Evolutionary conservation across 1,140 invertebrate genomes (phyloP), one percentile per base, ranked within the genome.

Genomic region (Drosophila orena): DNA sequence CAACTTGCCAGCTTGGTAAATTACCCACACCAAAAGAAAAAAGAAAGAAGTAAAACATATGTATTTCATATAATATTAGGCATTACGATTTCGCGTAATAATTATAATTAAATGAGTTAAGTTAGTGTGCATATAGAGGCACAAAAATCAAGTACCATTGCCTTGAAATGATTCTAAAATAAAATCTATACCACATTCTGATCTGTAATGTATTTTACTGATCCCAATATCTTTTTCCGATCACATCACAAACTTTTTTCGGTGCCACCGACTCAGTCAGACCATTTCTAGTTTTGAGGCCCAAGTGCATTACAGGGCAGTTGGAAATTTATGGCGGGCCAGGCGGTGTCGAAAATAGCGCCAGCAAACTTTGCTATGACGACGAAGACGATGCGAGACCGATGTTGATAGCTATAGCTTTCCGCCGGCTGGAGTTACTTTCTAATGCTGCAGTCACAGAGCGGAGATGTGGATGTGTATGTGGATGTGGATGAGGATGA

Each of bases 271-370:
- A 15, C 47, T 12, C 3, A 30, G 38, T 6, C 50, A 71, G 52
- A 70, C 65, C 57, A 49, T 86, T 86, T 69, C 68, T 85, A 86
- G 85, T 77, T 81, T 85, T 70, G 42, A 37, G 34, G 35, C 20
- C 24, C 40, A 14, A 77, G 72, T 70, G 72, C 84, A 77, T 84
- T 89, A 56, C 68, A 89, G 84, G 84, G 84, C 79, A 79, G 88
- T 89, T 69, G 73, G 57, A 69, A 88, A 89, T 89, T 89, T 89
- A 89, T 89, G 84, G 77, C 79, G 81, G 77, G 81, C 81, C 79
- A 79, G 64, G 55, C 76, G 49, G 83, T 89, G 83, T 88, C 84
- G 84, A 89, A 89, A 89, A 79, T 89, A 89, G 84, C 84, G 84
- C 84, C 84, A 88, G 59, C 27, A 65, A 65, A 65, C 55, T 44